Conservation (phyloP, 2,797 vertebrate genomes). For the Mionectes olivaceus region DNA sequence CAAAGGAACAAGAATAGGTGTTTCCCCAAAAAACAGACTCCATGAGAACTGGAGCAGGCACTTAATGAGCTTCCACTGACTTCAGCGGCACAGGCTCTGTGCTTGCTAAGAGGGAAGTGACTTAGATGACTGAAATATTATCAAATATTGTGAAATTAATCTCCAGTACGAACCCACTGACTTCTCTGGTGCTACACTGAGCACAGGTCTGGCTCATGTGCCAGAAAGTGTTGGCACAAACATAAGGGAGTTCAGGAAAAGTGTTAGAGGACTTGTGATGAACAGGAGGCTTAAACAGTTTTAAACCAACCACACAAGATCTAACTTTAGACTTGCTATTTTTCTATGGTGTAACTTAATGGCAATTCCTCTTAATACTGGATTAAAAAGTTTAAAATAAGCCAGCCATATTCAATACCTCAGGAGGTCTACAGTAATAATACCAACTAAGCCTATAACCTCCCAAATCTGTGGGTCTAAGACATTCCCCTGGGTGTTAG, state of each 20-base stretch:
- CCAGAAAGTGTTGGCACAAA: neutral
- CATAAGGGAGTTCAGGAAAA: neutral
- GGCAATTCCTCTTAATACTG: slow-evolving; percentile 32
- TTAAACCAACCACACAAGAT: neutral
- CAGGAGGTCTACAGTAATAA: neutral
- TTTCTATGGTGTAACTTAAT: slow-evolving; percentile 2
- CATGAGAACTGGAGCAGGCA: neutral
- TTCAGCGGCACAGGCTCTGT: neutral
- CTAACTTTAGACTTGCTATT: slow-evolving; percentile 7
- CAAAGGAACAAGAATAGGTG: neutral
- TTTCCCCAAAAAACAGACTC: neutral
- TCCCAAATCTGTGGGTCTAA: neutral
- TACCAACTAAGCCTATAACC: slow-evolving; percentile 19
- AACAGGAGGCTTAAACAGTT: slow-evolving; percentile 20
- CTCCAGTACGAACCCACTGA: neutral
- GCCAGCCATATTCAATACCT: neutral
- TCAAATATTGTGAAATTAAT: neutral
- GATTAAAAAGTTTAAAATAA: slow-evolving; percentile 50
- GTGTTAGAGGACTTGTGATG: neutral
- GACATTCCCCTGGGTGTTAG: neutral
- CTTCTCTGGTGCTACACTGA: neutral
- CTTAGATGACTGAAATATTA: neutral
- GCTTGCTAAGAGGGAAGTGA: neutral
- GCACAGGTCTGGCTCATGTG: neutral
- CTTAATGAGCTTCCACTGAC: neutral